A percentile compares a stretch with the other conserved stretches of the same genome.
phyloP scores from a whole-genome alignment of 2,113 vertebrate species.

The Passer domesticus region DNA sequence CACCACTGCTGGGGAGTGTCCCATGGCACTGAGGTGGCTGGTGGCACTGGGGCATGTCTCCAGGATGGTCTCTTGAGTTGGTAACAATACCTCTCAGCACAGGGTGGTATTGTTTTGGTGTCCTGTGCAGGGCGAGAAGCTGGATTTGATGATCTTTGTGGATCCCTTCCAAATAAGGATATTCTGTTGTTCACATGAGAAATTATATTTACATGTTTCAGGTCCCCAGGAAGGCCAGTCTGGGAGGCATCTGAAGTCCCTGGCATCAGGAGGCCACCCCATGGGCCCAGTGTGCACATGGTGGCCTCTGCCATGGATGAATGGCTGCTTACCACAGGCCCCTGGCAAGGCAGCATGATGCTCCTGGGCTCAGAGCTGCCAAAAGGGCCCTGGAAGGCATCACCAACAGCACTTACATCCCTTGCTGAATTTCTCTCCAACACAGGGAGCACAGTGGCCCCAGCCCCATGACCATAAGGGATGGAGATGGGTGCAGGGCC shows the following conservation, averaged over 20 bases:
- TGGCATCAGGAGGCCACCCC: neutral
- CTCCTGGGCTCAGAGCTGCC: neutral
- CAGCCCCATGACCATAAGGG: neutral
- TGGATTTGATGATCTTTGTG: neutral
- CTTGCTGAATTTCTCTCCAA: neutral
- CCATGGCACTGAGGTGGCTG: neutral
- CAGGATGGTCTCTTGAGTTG: neutral
- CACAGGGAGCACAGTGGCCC: accelerated
- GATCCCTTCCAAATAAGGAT: neutral
- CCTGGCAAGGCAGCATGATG: accelerated
- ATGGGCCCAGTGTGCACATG: neutral
- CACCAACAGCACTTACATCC: neutral
- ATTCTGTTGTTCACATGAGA: neutral
- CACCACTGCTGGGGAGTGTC: neutral
- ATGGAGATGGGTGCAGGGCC: neutral
- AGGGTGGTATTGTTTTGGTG: neutral
- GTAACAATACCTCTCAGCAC: neutral
- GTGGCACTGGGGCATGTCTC: neutral
- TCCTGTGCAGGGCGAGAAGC: neutral
- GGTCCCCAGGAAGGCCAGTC: neutral
- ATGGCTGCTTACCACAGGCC: neutral
- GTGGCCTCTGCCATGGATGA: neutral
- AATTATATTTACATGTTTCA: neutral
- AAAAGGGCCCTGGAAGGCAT: neutral
- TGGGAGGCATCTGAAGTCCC: neutral